Evolutionary conservation across 2,888 invertebrate species (phyloP), one percentile per base, ranked within the genome.

Genomic region (Drosophila cognata): DNA sequence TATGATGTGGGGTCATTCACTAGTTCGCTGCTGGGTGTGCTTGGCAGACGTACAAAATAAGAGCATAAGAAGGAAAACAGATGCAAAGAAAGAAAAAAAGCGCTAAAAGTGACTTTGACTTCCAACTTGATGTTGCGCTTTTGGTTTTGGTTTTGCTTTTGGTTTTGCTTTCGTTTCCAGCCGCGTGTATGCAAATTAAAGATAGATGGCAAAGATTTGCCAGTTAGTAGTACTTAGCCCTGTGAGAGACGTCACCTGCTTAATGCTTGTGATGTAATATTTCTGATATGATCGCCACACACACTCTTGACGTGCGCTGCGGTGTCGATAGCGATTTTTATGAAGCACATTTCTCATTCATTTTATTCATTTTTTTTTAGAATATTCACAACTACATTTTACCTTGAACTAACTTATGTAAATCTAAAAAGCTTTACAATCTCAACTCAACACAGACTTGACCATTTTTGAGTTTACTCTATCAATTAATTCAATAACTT

Each of bases 151-250:
- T 31, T 38, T 41, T 67, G 25, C 8, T 52, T 52, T 21, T 18
- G 58, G 51, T 65, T 79, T 74, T 79, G 71, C 62, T 79, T 79
- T 79, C 78, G 13, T 62, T 74, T 25, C 46, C 67, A 65, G 28
- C 46, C n/a, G 41, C 55, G 36, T 33, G 48, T 68, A 52, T 72
- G 51, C 52, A 68, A 61, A 59, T 51, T 16, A 16, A 25, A 25
- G 36, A 57, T 71, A 46, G 46, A 62, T 58, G 68, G 18, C 62
- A n/a, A 43, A 38, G 25, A 35, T 21, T 46, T 16, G 16, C 28
- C 11, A 68, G 31, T 21, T 33, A 55, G 43, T 33, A 16, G 51
- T 10, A 51, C 31, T 51, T n/a, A 58, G 43, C 21, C 21, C 43
- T 21, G 43, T 43, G 21, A 43, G 43, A 21, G 21, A 41, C 13